phyloP scores from a whole-genome alignment of 2,888 invertebrate species.

The Cancer borealis region DNA sequence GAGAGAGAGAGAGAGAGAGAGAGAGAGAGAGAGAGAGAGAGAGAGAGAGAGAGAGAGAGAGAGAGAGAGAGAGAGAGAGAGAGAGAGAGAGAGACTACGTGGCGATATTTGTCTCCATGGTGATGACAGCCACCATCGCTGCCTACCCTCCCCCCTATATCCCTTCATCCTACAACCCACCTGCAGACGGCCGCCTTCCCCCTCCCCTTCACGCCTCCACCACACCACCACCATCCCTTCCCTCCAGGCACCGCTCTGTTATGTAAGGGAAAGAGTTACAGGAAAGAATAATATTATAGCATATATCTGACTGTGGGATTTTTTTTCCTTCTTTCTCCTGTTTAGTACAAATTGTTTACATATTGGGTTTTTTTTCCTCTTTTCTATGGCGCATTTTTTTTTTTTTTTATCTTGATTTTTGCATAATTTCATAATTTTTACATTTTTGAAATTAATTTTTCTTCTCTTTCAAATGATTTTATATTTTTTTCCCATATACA shows the following conservation, averaged over 20 bases:
- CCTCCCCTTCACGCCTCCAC: background rate
- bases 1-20: conserved; percentile 7
- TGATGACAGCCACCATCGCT: background rate
- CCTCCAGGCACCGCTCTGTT: background rate
- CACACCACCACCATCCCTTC: background rate
- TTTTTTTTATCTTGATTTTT: background rate
- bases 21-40: conserved; percentile 9
- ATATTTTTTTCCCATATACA: background rate
- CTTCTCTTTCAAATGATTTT: too few species aligned
- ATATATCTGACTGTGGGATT: background rate
- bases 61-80: conserved; percentile 23
- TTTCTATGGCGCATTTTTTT: background rate
- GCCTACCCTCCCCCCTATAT: background rate
- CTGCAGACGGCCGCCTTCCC: background rate
- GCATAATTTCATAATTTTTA: background rate
- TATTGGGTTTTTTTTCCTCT: background rate
- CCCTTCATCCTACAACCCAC: background rate
- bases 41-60: conserved; percentile 24
- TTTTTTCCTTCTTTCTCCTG: background rate
- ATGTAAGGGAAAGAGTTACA: conserved; percentile 24
- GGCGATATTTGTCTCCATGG: conserved; percentile 1
- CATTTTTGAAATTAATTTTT: background rate
- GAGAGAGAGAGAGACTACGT: background rate
- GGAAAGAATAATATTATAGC: background rate
- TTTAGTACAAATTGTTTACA: background rate